Percentiles rank a stretch among this genome's conserved stretches.
Conservation (phyloP, 2,797 vertebrate species). For the Sternarchorhynchus goeldii region DNA sequence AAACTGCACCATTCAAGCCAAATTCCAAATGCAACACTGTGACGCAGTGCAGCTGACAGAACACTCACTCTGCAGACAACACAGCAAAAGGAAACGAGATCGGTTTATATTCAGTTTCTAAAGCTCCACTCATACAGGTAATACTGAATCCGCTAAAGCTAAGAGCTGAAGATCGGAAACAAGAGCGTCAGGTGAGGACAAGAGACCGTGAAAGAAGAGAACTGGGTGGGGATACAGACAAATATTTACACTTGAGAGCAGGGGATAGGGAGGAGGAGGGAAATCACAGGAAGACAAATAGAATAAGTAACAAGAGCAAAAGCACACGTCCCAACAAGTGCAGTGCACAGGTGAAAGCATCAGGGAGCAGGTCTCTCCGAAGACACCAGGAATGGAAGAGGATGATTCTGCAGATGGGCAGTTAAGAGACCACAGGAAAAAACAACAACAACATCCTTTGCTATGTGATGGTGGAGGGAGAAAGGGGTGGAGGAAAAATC, state of each 20-base stretch:
- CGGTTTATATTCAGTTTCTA: conserved; percentile 11
- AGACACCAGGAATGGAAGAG: conserved; percentile 74
- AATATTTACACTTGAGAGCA: background rate
- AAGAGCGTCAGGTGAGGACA: conserved; percentile 1
- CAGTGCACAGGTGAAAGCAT: conserved; percentile 63
- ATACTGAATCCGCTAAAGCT: conserved; percentile 60
- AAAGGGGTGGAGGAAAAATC: conserved; percentile 80
- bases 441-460: conserved; percentile 82
- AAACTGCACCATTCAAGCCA: conserved; percentile 24
- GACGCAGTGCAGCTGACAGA: conserved; percentile 9
- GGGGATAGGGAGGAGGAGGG: conserved; percentile 21
- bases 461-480: conserved; percentile 75
- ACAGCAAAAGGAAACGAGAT: conserved; percentile 26
- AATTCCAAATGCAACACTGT: conserved; percentile 28
- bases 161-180: conserved; percentile 43
- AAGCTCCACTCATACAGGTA: conserved; percentile 34
- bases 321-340: conserved; percentile 67
- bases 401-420: conserved; percentile 69
- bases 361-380: conserved; percentile 59
- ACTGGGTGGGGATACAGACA: background rate
- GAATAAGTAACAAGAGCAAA: conserved; percentile 33
- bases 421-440: conserved; percentile 73
- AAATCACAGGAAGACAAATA: conserved; percentile 58
- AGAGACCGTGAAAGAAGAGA: background rate
- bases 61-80: conserved; percentile 3